phyloP scores from a whole-genome alignment of 2,113 vertebrate genomes.

The Myiopsitta monachus region DNA sequence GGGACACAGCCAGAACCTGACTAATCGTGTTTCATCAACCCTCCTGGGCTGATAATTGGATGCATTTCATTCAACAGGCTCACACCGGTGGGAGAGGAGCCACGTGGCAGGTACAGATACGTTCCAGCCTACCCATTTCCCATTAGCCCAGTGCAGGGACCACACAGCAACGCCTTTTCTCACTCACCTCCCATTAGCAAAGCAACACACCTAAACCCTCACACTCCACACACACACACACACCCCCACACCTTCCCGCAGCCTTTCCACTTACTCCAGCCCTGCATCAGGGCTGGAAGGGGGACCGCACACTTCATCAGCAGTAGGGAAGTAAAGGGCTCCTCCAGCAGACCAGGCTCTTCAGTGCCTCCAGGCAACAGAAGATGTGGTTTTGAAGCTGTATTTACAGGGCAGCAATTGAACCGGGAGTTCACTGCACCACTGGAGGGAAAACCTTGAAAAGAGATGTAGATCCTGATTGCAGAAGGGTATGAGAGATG shows the following conservation, averaged over 20 bases:
- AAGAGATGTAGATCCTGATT: background rate
- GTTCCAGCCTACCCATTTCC: background rate
- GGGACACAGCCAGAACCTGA: constrained; percentile 23
- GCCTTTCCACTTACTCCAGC: background rate
- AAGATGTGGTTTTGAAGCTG: background rate
- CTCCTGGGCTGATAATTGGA: constrained; percentile 5
- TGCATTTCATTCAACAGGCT: background rate
- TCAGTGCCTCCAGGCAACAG: background rate
- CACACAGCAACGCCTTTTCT: background rate
- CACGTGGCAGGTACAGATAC: background rate
- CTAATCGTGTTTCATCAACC: background rate
- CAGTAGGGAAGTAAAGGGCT: background rate
- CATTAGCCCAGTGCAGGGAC: background rate
- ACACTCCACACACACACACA: no score
- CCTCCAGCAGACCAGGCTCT: background rate
- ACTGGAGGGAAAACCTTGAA: background rate
- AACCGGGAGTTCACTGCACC: background rate
- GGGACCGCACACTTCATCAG: background rate
- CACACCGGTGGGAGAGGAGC: background rate
- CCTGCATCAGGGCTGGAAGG: background rate
- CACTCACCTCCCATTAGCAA: fast-evolving
- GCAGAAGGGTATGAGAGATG: background rate
- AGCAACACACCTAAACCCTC: background rate
- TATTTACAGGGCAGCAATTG: background rate
- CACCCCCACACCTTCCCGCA: no score